Evolutionary conservation across 1,140 invertebrate genomes (phyloP), one percentile per base, ranked within the genome.

Genomic region (Acyrthosiphon pisum): DNA sequence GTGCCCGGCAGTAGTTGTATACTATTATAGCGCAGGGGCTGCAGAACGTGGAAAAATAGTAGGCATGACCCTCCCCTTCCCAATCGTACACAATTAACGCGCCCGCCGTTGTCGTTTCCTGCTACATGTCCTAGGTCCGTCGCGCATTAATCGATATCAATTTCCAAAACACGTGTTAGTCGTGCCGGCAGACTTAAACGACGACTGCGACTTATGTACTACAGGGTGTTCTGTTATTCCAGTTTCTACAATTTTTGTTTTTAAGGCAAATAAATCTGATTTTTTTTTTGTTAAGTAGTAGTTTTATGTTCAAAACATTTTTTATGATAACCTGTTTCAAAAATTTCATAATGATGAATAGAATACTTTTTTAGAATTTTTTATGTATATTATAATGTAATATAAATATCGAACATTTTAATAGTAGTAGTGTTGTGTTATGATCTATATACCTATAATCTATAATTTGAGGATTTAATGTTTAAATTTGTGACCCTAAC

Each of bases 1-100:
- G 44, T 87, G 46, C 48, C 20, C 6, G 18, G 46, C 46, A 18
- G n/a, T n/a, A 50, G 6, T 30, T 30, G n/a, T 23, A 23, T 7
- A 44, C 11, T 14, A 87, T 84, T 87, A 87, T 87, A 41, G 23
- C 6, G 6, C 81, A 44, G 30, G 56, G 56, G 56, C 4, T 90
- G 35, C 8, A 26, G n/a, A 2, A 37, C 48, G 30, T 50, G 11
- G 53, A 89, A n/a, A 60, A 46, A 90, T 35, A 76, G 30, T 83
- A 81, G 4, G 81, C n/a, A 91, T 1, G 4, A 50, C 44, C 68
- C 60, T 84, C 23, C 56, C 90, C 60, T 76, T 76, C 6, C 30
- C 60, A 76, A 76, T 91, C 20, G 68, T 50, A 91, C 30, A 6
- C 30, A 48, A 91, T 91, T 91, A 91, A 91, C 90, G 68, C n/a